Base-by-base conservation (phyloP, 2,113 vertebrate genomes). In the Mirounga angustirostris region DNA sequence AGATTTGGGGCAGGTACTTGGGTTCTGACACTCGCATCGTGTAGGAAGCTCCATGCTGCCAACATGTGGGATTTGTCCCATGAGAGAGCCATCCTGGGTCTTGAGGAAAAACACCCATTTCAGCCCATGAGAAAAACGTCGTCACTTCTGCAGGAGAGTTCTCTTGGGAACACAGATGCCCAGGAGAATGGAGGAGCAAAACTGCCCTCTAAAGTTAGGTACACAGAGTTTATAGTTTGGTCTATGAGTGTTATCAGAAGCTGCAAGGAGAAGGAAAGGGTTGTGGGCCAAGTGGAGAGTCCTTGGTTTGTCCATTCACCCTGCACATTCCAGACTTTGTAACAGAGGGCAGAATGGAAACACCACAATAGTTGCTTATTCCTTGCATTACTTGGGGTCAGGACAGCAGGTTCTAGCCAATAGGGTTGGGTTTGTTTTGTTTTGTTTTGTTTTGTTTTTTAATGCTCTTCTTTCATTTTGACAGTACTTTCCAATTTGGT, bases 381-480 rank as follows among this genome's bases (percentile, higher is more conserved):
- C 18, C 24, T 24, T 69, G 21, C 59, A 28, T 43, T 15, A 76
- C 33, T 8, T 21, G 14, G 58, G 46, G 19, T 97, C 78, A 63
- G 36, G 18, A 71, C 24, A 10, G 73, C 43, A 73, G 56, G 22
- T 46, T 40, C 18, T 52, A 54, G 63, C 4, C 30, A 50, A 16
- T 2, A 54, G 58, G 40, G 4, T 58, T 59, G 9, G 50, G 11
- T 52, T 52, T 52, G 50, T 10, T 46, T 46, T 46, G 7, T 46
- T 46, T 30, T 14, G 26, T 63, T 65, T 2, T 43, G 40, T 43
- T 30, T 83, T 65, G 33, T 65, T 91, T 58, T 33, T 61, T 26
- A 36, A n/a, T 4, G 28, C 19, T 78, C 89, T 85, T 52, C 24
- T 91, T 91, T 97, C n/a, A 58, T 40, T 67, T 80, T 80, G 13